Base-by-base conservation (phyloP, 2,888 invertebrate genomes). In the Hedya salicella region DNA sequence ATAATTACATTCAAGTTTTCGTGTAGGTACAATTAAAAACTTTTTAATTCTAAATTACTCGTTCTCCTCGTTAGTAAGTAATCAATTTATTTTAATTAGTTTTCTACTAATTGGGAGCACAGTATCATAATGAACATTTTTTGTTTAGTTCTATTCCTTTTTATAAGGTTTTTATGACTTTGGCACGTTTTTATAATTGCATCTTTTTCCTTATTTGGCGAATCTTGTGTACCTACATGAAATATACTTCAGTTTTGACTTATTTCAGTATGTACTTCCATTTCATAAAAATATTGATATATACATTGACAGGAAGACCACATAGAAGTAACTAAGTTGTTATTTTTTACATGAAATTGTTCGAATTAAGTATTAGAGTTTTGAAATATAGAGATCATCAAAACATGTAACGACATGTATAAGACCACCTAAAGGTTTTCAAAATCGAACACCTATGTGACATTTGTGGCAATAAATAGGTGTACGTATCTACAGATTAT, bases 401-500 rank as follows among this genome's bases (percentile, higher is more conserved):
- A 60, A 65, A 40, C 32, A 21, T 32, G 59, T 46, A 59, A 52
- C 25, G n/a, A 52, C 57, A 25, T 64, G 14, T 32, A 49, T 48
- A 64, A 25, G 13, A 49, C 39, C 44, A 46, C 14, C 25, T 59
- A 46, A 39, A 52, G 8, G 30, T n/a, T 59, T 46, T 52, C 40
- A 21, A 57, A 44, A 49, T 54, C 21, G 53, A 56, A 57, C 49
- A 39, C 39, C 36, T 52, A 50, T 53, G 44, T 44, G 59, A 52
- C 65, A 59, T 52, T 50, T 39, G 65, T 59, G 44, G 52, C 52
- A 50, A 46, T 19, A 50, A 21, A 9, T 57, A 57, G 16, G 17
- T 65, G n/a, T 57, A 57, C 21, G 17, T 65, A 65, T 48, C 52
- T 60, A 65, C 65, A 46, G 19, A 65, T 52, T 53, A 60, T 53